phyloP scores from a whole-genome alignment of 1,140 invertebrate species.

The Rhopalosiphum padi region DNA sequence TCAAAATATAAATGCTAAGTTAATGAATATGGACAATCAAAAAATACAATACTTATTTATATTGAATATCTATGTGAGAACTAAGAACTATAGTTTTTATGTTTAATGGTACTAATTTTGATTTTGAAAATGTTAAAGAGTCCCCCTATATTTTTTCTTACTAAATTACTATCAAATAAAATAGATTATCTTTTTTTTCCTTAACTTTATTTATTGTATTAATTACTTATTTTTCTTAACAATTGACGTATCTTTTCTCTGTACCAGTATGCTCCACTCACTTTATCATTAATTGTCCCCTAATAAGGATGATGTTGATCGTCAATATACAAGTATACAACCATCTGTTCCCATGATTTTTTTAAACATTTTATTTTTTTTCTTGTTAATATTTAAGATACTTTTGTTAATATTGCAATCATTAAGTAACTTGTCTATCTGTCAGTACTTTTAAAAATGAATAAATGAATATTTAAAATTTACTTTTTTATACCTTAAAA shows the following conservation, averaged over 20 bases:
- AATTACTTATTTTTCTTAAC: neutral
- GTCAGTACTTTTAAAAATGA: neutral
- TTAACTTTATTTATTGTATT: neutral
- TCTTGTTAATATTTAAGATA: no score
- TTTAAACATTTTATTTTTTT: neutral
- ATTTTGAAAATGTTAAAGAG: no score
- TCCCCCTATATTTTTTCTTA: no score
- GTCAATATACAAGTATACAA: neutral
- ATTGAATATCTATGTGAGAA: no score
- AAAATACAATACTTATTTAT: no score
- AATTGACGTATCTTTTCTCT: neutral
- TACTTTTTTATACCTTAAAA: slow-evolving; percentile 61
- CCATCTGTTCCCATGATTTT: neutral
- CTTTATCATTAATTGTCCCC: neutral
- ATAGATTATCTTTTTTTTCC: neutral
- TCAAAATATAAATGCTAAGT: no score
- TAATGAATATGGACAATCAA: no score
- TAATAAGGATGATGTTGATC: neutral
- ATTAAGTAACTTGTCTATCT: neutral
- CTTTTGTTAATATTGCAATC: neutral
- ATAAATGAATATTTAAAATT: neutral
- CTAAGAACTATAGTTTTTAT: no score
- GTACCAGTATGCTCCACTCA: neutral
- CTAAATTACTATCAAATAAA: neutral
- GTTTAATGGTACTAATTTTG: no score